Evolutionary conservation across 2,113 vertebrate species (phyloP).

Genomic region (Eptatretus burgeri): DNA sequence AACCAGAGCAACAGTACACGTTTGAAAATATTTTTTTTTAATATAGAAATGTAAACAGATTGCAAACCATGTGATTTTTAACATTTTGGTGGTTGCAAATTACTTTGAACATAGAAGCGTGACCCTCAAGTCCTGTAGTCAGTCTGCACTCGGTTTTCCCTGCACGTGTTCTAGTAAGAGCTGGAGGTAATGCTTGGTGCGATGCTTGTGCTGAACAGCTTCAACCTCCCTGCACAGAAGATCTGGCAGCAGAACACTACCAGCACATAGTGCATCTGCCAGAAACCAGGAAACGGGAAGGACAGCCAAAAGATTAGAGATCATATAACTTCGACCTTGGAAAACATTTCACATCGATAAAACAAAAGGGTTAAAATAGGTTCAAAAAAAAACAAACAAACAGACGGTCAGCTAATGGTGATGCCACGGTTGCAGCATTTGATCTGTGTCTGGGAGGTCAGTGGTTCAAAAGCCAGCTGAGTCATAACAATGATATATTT

Average conservation of each 20-base stretch:
- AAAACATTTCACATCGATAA: not conserved
- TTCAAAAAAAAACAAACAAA: not conserved
- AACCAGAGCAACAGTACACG: too few relatives aligned
- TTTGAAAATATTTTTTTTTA: too few relatives aligned
- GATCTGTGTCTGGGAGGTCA: too few relatives aligned
- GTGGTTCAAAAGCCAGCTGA: too few relatives aligned
- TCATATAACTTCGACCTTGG: not conserved
- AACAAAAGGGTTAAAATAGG: not conserved
- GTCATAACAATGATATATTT: too few relatives aligned
- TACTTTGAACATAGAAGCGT: too few relatives aligned
- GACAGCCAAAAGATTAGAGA: not conserved
- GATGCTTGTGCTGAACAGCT: slow-evolving; percentile 34
- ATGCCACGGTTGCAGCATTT: too few relatives aligned
- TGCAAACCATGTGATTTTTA: too few relatives aligned
- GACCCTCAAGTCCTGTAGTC: too few relatives aligned
- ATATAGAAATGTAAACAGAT: too few relatives aligned
- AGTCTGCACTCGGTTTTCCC: not conserved
- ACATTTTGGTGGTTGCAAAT: too few relatives aligned
- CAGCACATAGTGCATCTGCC: slow-evolving; percentile 30
- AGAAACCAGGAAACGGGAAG: not conserved
- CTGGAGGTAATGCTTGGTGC: slow-evolving; percentile 25
- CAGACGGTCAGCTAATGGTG: too few relatives aligned
- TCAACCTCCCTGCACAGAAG: slow-evolving; percentile 28
- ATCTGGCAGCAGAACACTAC: slow-evolving; percentile 23
- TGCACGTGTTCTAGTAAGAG: slow-evolving; percentile 32